Evolutionary conservation across 2,113 vertebrate species (phyloP), one percentile per base, ranked within the genome.

Genomic region (Notiomystis cincta): DNA sequence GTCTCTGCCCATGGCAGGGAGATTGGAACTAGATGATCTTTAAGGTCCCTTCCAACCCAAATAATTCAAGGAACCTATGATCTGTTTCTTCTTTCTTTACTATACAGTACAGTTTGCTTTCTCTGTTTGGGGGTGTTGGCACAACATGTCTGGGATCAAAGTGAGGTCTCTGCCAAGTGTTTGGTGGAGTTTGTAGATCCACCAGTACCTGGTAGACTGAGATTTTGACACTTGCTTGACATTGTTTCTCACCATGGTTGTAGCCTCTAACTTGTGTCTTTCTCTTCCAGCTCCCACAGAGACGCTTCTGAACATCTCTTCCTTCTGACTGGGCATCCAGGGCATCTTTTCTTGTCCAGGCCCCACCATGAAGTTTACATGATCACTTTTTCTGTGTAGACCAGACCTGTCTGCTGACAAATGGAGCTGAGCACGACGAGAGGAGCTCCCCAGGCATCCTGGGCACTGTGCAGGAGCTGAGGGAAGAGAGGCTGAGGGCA

Each of bases 331-430:
- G 47, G 19, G 33, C 45, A 65, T 44, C 44, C n/a, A 51, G 44
- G 33, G 27, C 24, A 38, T 54, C 54, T 73, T 44, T 71, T 77
- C 73, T 67, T 71, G 25, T 57, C 15, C 11, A 42, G 69, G 37
- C 30, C 33, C 17, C 47, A 40, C 16, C 62, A 56, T 48, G 48
- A 28, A 64, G 21, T 80, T 53, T 47, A 40, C 1, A 1, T 60
- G 21, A 44, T 44, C 35, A 27, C 18, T 64, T 75, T 25, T 24
- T 64, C 6, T 35, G 18, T 27, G 27, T 33, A 66, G 44, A 30
- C 5, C 35, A 58, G 61, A 60, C 57, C 27, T 51, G 22, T 16
- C 11, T 0, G 0, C 66, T 82, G 61, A 42, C 33, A 62, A 51
- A 38, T 44, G 57, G 47, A 62, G 54, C 71, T 69, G 37, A 69